phyloP scores from a whole-genome alignment of 2,888 invertebrate species.

The Temnothorax rugatulus region DNA sequence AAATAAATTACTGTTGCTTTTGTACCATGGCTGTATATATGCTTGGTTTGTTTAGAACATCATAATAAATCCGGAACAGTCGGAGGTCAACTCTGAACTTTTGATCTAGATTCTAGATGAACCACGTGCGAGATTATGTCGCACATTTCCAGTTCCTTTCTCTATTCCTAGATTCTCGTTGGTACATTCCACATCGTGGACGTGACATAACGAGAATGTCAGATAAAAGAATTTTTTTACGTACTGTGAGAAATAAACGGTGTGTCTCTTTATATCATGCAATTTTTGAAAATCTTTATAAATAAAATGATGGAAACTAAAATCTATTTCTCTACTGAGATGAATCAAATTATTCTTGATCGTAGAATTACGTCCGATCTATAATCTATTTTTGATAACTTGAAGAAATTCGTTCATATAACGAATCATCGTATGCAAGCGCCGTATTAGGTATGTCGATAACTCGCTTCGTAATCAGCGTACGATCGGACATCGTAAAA shows the following conservation, averaged over 20 bases:
- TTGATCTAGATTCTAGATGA: conserved; percentile 72
- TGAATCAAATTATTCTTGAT: not conserved
- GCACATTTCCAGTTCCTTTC: conserved; percentile 73
- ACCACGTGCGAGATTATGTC: conserved; percentile 68
- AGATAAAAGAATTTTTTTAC: conserved; percentile 58
- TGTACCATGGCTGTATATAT: conserved; percentile 39
- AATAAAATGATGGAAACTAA: not conserved
- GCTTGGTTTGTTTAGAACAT: conserved; percentile 61
- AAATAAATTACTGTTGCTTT: conserved; percentile 50
- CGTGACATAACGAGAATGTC: conserved; percentile 62
- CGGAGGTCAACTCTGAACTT: conserved; percentile 65
- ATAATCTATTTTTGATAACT: conserved; percentile 40
- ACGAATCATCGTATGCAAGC: not conserved
- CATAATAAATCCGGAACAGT: conserved; percentile 67
- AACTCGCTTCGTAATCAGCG: conserved; percentile 70
- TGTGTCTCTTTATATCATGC: not conserved
- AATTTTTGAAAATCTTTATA: not conserved
- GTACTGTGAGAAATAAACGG: not conserved
- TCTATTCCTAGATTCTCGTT: conserved; percentile 74
- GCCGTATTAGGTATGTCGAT: conserved; percentile 65
- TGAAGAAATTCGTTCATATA: conserved; percentile 15
- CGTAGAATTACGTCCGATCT: conserved; percentile 13
- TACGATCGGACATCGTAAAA: conserved; percentile 71
- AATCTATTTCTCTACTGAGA: not conserved
- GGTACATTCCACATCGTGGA: conserved; percentile 64